phyloP scores from a whole-genome alignment of 2,888 invertebrate species.

The Cheilosia grossa region DNA sequence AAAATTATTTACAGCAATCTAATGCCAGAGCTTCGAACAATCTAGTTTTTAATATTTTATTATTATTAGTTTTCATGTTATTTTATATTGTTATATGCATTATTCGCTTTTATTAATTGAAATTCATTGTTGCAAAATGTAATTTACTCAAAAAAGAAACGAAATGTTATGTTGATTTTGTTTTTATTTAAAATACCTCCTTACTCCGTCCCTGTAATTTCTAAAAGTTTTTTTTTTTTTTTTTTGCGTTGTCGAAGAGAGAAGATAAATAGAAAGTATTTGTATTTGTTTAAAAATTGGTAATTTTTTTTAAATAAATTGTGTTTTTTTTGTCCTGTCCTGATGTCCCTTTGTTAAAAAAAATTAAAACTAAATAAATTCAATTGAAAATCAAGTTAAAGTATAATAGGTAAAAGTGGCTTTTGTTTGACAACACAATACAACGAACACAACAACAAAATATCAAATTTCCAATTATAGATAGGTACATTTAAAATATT shows the following conservation, averaged over 20 bases:
- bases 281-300: constrained; percentile 52
- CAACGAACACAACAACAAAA: constrained; percentile 72
- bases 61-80: background rate
- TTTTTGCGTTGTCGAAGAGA: constrained; percentile 45
- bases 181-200: constrained; percentile 81
- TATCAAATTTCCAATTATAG: constrained; percentile 62
- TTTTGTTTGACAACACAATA: constrained; percentile 72
- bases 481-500: constrained; percentile 32
- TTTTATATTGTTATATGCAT: constrained; percentile 13
- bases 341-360: constrained; percentile 7
- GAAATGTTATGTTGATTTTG: constrained; percentile 61
- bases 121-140: constrained; percentile 70
- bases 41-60: constrained; percentile 55
- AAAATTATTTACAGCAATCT: constrained; percentile 71
- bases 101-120: constrained; percentile 44
- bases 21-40: constrained; percentile 73
- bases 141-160: constrained; percentile 60
- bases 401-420: constrained; percentile 53
- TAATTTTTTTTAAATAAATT: constrained; percentile 41
- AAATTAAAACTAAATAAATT: constrained; percentile 29
- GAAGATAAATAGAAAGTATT: constrained; percentile 73
- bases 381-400: constrained; percentile 10
- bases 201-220: constrained; percentile 83
- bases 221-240: constrained; percentile 78
- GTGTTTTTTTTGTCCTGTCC: constrained; percentile 25